These are phyloP conservation scores for Campaea margaritaria DNA, from an alignment of 2,888 invertebrate species.

Conservation along the genomic window DNA sequence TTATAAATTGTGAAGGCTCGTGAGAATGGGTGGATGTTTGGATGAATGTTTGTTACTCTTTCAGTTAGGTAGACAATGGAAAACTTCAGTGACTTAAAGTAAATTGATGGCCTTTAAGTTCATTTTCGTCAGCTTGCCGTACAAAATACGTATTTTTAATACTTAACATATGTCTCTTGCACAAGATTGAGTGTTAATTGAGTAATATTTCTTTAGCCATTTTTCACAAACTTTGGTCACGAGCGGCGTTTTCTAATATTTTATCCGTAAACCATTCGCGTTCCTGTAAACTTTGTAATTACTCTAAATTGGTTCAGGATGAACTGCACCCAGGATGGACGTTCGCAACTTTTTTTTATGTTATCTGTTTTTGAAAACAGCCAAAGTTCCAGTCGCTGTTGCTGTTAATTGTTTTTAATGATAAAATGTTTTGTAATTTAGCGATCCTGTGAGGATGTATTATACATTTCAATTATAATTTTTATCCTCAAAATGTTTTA, in stretches of 20 bases:
- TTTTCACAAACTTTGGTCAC: background rate
- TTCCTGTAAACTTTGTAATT: conserved; percentile 24
- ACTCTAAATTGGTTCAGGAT: conserved; percentile 12
- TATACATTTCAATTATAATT: no score
- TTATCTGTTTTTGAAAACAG: conserved; percentile 14
- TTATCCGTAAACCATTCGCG: conserved; percentile 1
- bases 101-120: no score
- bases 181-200: background rate
- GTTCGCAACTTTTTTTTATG: conserved; percentile 17
- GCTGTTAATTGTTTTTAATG: conserved; percentile 13
- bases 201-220: background rate
- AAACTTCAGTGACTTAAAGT: no score
- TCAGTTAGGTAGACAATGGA: no score
- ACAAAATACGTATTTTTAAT: no score
- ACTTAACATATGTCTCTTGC: background rate
- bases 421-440: background rate
- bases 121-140: no score
- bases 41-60: no score
- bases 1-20: no score
- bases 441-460: no score
- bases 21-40: no score
- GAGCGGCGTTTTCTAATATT: conserved; percentile 5
- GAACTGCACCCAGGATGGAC: conserved; percentile 26
- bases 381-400: conserved; percentile 11
- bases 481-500: no score